Evolutionary conservation across 2,113 vertebrate species (phyloP), one percentile per base, ranked within the genome.

Genomic region (Archocentrus centrarchus): DNA sequence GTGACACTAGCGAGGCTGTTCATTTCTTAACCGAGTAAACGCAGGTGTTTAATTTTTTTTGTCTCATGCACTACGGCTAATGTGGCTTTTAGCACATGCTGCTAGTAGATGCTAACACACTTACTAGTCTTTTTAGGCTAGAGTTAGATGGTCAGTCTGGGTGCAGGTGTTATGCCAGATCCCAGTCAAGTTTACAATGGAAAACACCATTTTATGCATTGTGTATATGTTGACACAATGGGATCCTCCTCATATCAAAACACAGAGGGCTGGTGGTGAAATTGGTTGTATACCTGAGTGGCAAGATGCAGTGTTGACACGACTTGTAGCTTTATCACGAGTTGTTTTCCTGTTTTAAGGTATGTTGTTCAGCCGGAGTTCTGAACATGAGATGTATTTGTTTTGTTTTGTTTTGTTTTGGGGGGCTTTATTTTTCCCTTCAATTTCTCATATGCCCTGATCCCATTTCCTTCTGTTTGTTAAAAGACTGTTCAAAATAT

Each of bases 31-130:
- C 50, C 5, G 4, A 35, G 22, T 14, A 18, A 83, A 30, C 57
- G 27, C 88, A 75, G 73, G 55, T 88, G 89, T 86, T 79, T 83
- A 5, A 35, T 58, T 3, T 14, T 50, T 13, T 59, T 6, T 50
- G 6, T 75, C 7, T 78, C 41, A 6, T 4, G 50, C 73, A 59
- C 41, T 20, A n/a, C 35, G 27, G 44, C 68, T 35, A 3, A 75
- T 15, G 11, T 68, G n/a, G 27, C 6, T 78, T 24, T 24, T 90
- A 90, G 88, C 88, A 14, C 47, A 59, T 61, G 1, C 53, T 80
- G 86, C 86, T 87, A 91, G 35, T 47, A 18, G 37, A n/a, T 57
- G 88, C 79, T 91, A 92, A 35, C 85, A 47, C 39, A 17, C 15
- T 39, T 7, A 50, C 18, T 22, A 53, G 59, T 32, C 2, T 32